Evolutionary conservation across 53 echinoderm and acorn worm species (phyloP).

Genomic region (Holothuria leucospilota): DNA sequence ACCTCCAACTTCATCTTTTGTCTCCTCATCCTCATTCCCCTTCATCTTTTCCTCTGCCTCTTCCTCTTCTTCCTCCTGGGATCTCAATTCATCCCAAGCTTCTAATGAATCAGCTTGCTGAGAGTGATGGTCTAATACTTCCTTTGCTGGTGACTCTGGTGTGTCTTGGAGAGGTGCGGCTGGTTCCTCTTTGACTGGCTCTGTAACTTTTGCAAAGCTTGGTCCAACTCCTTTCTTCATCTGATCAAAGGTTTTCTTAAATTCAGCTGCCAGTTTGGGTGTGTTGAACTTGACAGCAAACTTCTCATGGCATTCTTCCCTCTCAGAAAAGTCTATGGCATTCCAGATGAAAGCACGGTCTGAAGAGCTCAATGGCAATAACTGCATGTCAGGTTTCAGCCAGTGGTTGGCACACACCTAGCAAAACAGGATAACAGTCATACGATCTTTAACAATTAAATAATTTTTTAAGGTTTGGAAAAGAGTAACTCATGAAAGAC

Average conservation of each 20-base stretch:
- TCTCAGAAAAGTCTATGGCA: slow-evolving; percentile 84
- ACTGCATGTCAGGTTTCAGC: slow-evolving; percentile 49
- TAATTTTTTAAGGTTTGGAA: no score
- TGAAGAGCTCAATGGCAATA: slow-evolving; percentile 49
- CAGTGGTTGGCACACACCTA: slow-evolving; percentile 74
- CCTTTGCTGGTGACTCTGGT: no score
- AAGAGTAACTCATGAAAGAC: no score
- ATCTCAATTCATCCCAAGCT: no score
- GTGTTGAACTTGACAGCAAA: slow-evolving; percentile 91
- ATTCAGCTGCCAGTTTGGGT: slow-evolving; percentile 65
- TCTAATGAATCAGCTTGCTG: neutral
- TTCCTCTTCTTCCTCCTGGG: slow-evolving; percentile 1
- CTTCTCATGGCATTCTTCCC: slow-evolving; percentile 77
- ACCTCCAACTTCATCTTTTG: neutral
- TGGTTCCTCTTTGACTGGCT: slow-evolving; percentile 26
- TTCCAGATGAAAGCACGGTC: slow-evolving; percentile 73
- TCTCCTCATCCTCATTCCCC: slow-evolving; percentile 40
- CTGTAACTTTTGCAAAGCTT: no score
- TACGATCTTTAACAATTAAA: no score
- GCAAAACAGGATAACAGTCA: neutral
- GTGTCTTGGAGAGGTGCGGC: no score
- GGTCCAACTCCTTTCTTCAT: slow-evolving; percentile 41
- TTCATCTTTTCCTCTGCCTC: neutral
- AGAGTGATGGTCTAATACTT: neutral
- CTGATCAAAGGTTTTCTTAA: slow-evolving; percentile 72